Evolutionary conservation across 2,888 invertebrate genomes (phyloP).

Genomic region (Micoletzkya japonica): DNA sequence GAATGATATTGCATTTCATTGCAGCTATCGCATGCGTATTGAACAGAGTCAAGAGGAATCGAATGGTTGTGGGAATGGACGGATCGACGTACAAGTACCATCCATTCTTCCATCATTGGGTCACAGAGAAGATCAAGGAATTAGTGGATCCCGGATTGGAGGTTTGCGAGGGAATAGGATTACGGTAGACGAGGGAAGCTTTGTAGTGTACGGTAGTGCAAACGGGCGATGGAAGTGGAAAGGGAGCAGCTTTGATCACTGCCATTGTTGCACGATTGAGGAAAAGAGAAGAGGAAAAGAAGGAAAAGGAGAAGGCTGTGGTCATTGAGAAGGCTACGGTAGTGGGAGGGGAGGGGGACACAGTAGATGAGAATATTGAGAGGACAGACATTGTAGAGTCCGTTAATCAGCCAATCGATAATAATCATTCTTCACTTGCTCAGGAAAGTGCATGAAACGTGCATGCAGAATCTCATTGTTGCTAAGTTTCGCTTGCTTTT

Average conservation of each 20-base stretch:
- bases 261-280: constrained; percentile 71
- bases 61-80: constrained; percentile 84
- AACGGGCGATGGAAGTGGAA: constrained; percentile 90
- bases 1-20: constrained; percentile 21
- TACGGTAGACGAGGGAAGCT: background rate
- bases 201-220: constrained; percentile 80
- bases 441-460: background rate
- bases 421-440: no score
- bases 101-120: constrained; percentile 90
- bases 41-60: constrained; percentile 84
- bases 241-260: constrained; percentile 91
- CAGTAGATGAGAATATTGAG: no score
- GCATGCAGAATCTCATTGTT: background rate
- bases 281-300: constrained; percentile 19
- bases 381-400: no score
- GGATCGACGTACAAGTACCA: constrained; percentile 96
- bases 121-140: constrained; percentile 80
- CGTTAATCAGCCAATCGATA: background rate
- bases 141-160: constrained; percentile 66
- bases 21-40: constrained; percentile 76
- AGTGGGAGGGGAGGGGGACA: background rate
- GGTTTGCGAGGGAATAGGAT: constrained; percentile 60
- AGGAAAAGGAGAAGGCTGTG: background rate
- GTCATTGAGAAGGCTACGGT: background rate
- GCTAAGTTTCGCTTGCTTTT: no score